Evolutionary conservation across 2,888 invertebrate species (phyloP), one percentile per base, ranked within the genome.

Genomic region (Leucoma salicis): DNA sequence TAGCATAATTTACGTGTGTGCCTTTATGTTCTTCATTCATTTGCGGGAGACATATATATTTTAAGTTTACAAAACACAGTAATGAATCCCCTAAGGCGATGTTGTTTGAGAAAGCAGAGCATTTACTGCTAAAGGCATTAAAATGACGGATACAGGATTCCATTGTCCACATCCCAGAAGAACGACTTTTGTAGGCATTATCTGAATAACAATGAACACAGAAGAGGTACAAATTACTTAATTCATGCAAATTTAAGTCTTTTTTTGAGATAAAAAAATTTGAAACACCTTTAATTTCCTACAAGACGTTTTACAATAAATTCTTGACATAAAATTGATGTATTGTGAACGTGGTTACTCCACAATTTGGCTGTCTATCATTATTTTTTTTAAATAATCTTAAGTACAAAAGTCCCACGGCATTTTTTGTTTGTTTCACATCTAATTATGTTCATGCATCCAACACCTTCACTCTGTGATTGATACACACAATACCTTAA

Each of bases 181-280:
- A 21, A 35, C 11, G 11, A 5, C 7, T n/a, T 18, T 18, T 27
- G 18, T 15, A 27, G 15, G 1, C 11, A 14, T 39, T 35, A 16
- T 39, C 31, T 25, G 57, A 66, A 72, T 68, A 64, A 67, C 69
- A 74, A 71, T 66, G 66, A 55, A 57, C 49, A 52, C 49, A 46
- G 47, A 62, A 58, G 53, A 53, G 46, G 62, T 66, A 69, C 70
- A 72, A 81, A 81, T 79, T 78, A 73, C 68, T 62, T 74, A 78
- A 81, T 78, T 80, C 65, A 81, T 78, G 78, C 67, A 78, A 80
- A 79, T 77, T 75, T 63, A 40, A 55, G 65, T 64, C 54, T n/a
- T 59, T 61, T 56, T 63, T 49, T 56, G 55, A 51, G 47, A 45
- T 49, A 42, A 49, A 57, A 51, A 58, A 63, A 51, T 42, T 45